Percentiles rank a stretch among this genome's conserved stretches.
Evolutionary conservation across 2,797 vertebrate genomes (phyloP).

Genomic region (Erpetoichthys calabaricus): DNA sequence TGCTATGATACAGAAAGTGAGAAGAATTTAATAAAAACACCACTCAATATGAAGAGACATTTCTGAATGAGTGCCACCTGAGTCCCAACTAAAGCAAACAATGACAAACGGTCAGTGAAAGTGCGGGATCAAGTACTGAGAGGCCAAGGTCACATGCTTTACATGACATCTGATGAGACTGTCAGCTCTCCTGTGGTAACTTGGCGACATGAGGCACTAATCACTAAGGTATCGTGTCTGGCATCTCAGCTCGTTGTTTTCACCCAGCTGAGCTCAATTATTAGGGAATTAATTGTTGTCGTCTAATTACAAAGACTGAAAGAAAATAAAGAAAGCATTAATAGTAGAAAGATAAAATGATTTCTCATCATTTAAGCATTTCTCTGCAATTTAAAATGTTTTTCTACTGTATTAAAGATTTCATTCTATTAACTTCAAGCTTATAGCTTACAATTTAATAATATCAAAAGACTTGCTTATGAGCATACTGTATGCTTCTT

Average conservation of each 20-base stretch:
- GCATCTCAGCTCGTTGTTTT: slow-evolving; percentile 55
- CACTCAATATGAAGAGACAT: slow-evolving; percentile 22
- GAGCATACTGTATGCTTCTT: too few species aligned
- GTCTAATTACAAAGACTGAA: slow-evolving; percentile 21
- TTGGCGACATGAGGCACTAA: slow-evolving; percentile 71
- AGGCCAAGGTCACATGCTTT: slow-evolving; percentile 48
- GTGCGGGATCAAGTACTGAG: slow-evolving; percentile 47
- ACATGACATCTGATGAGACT: slow-evolving; percentile 50
- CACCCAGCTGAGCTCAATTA: slow-evolving; percentile 39
- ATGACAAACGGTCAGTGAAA: slow-evolving; percentile 39
- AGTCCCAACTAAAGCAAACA: slow-evolving; percentile 32
- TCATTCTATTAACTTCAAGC: too few species aligned
- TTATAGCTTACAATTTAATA: too few species aligned
- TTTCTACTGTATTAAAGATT: too few species aligned
- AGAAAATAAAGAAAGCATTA: too few species aligned
- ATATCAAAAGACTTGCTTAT: too few species aligned
- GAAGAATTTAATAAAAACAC: slow-evolving; percentile 15
- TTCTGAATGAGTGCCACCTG: slow-evolving; percentile 36
- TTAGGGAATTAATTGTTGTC: slow-evolving; percentile 56
- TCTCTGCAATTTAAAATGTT: too few species aligned
- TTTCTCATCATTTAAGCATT: too few species aligned
- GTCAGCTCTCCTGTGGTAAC: slow-evolving; percentile 68
- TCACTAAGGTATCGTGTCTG: slow-evolving; percentile 78
- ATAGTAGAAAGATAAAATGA: too few species aligned
- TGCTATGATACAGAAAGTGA: slow-evolving; percentile 12